Evolutionary conservation across 2,113 vertebrate genomes (phyloP).

Genomic region (Promerops cafer): DNA sequence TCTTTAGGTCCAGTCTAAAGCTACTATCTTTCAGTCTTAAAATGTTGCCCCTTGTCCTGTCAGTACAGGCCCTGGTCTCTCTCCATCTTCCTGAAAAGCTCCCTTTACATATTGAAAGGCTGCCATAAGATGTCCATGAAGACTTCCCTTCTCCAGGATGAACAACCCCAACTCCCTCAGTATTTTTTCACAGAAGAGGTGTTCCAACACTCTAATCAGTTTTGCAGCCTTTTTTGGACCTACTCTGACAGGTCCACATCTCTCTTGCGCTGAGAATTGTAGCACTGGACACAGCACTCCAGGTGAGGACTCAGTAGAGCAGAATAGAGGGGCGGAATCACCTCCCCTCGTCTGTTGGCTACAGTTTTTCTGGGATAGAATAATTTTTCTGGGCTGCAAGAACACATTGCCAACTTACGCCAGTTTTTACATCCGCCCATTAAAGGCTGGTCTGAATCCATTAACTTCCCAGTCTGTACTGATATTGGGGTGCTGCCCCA

Average conservation of each 20-base stretch:
- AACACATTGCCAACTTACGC: accelerated
- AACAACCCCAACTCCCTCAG: not conserved
- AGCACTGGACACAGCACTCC: not conserved
- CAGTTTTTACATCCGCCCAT: not conserved
- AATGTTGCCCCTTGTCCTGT: not conserved
- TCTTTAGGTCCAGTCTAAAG: not conserved
- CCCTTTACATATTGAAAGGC: not conserved
- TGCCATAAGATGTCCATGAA: not conserved
- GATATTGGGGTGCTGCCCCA: accelerated
- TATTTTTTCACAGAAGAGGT: not conserved
- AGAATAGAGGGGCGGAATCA: not conserved
- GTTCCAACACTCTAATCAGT: not conserved
- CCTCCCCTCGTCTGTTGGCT: accelerated
- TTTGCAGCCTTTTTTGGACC: not conserved
- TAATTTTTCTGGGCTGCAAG: not conserved
- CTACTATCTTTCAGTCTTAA: not conserved
- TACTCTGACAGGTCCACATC: not conserved
- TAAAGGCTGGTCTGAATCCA: not conserved
- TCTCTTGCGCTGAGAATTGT: not conserved
- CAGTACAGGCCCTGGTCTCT: not conserved
- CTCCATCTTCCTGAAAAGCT: not conserved
- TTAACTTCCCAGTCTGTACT: not conserved
- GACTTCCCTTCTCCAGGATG: accelerated
- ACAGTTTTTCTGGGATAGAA: not conserved
- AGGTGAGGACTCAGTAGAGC: not conserved